Evolutionary conservation across 1,140 invertebrate genomes (phyloP).

Genomic region (Oryzaephilus surinamensis): DNA sequence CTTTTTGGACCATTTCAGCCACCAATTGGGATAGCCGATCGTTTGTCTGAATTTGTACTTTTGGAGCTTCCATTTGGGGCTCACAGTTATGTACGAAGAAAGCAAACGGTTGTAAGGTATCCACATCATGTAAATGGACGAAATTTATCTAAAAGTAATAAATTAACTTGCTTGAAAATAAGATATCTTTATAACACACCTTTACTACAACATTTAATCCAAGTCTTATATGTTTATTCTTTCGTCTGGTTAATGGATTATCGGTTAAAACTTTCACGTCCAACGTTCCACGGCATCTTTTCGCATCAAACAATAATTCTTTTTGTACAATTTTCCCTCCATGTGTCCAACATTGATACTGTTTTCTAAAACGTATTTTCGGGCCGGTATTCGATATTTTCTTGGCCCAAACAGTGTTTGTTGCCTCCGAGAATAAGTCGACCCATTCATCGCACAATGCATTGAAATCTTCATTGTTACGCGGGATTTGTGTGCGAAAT

Average conservation of each 20-base stretch:
- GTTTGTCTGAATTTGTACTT: conserved; percentile 17
- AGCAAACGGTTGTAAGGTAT: conserved; percentile 19
- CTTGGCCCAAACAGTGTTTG: conserved; percentile 34
- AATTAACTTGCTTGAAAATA: neutral
- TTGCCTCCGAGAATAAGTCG: conserved; percentile 30
- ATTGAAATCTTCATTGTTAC: conserved; percentile 31
- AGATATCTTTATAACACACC: conserved; percentile 16
- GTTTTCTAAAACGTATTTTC: conserved; percentile 34
- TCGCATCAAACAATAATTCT: conserved; percentile 31
- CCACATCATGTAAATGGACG: conserved; percentile 29
- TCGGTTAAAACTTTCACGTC: conserved; percentile 34
- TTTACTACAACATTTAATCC: conserved; percentile 34
- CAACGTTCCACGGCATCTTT: conserved; percentile 30
- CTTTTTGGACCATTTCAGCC: conserved; percentile 27
- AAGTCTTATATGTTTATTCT: conserved; percentile 29
- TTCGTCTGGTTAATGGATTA: conserved; percentile 24
- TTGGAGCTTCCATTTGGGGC: conserved; percentile 25
- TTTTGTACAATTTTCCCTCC: conserved; percentile 26
- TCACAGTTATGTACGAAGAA: conserved; percentile 33
- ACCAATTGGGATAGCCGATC: conserved; percentile 26
- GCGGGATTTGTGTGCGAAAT: conserved; percentile 31
- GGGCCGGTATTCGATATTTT: conserved; percentile 36
- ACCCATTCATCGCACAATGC: conserved; percentile 33
- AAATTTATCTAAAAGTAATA: conserved; percentile 31
- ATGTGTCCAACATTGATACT: conserved; percentile 35